These are phyloP conservation scores for Momotus momota DNA, from an alignment of 2,797 vertebrate species.

Conservation along the genomic window DNA sequence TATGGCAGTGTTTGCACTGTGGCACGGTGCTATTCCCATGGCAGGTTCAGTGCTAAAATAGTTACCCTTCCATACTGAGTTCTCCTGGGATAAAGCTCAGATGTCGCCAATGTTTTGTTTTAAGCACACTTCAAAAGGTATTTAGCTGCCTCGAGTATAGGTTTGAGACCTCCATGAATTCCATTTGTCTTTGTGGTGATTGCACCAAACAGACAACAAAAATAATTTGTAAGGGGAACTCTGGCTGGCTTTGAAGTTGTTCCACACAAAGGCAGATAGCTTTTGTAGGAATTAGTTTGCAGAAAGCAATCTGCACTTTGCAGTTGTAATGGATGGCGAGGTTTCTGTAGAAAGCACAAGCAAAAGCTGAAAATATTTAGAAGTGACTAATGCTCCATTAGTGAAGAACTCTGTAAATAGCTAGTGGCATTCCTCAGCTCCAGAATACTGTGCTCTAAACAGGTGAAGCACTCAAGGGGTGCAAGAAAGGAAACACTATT, in stretches of 20 bases:
- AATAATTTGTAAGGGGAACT: not conserved
- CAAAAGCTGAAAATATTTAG: not conserved
- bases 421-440: not conserved
- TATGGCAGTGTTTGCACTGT: not conserved
- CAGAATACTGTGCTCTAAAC: not conserved
- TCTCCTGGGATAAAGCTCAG: not conserved
- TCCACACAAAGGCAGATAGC: not conserved
- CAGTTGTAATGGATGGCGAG: not conserved
- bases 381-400: not conserved
- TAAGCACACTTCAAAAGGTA: not conserved
- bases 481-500: not conserved
- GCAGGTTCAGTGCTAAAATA: not conserved
- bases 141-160: not conserved
- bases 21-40: not conserved
- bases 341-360: not conserved
- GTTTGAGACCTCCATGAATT: not conserved
- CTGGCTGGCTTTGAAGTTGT: not conserved
- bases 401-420: not conserved
- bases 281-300: not conserved
- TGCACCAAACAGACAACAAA: not conserved
- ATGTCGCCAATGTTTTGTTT: not conserved
- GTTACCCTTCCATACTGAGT: not conserved
- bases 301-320: not conserved
- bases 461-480: not conserved
- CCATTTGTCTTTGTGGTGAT: not conserved